These are phyloP conservation scores for Hermaeophaga mercurialis DNA, from an alignment of 2,888 invertebrate genomes.

Conservation along the genomic window DNA sequence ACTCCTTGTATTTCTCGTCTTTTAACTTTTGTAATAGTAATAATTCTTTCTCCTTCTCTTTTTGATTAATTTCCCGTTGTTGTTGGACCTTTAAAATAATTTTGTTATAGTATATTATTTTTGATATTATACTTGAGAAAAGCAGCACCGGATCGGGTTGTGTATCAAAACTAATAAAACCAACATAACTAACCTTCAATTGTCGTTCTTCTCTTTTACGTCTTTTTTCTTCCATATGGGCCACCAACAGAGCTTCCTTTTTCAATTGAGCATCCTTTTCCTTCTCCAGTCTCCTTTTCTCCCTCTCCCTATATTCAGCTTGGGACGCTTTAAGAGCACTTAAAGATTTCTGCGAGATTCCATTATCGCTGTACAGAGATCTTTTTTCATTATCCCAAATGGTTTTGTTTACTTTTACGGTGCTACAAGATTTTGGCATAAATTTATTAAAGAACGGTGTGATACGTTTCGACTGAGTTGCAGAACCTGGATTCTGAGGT, in stretches of 20 bases:
- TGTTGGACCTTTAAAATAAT: constrained; percentile 51
- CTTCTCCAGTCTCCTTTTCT: constrained; percentile 41
- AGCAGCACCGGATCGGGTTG: no score
- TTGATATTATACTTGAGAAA: no score
- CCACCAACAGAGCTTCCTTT: constrained; percentile 65
- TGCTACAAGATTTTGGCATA: constrained; percentile 36
- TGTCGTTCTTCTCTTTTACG: constrained; percentile 57
- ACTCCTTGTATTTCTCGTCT: constrained; percentile 52
- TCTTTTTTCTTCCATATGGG: constrained; percentile 64
- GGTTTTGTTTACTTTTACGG: constrained; percentile 28
- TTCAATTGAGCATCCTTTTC: constrained; percentile 57
- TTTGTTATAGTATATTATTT: no score
- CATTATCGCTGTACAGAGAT: constrained; percentile 26
- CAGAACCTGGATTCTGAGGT: background rate
- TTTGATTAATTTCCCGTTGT: constrained; percentile 58
- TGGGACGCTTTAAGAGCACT: constrained; percentile 47
- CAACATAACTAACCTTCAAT: constrained; percentile 47
- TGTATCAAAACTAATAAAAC: no score
- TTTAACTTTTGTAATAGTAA: constrained; percentile 59
- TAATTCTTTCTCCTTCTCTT: constrained; percentile 56
- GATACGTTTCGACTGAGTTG: constrained; percentile 34
- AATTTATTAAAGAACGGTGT: constrained; percentile 38
- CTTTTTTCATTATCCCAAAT: constrained; percentile 9
- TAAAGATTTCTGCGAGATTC: constrained; percentile 37
- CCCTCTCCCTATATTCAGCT: no score